phyloP scores from a whole-genome alignment of 2,888 invertebrate genomes.

The Acanthosepion lycidas region DNA sequence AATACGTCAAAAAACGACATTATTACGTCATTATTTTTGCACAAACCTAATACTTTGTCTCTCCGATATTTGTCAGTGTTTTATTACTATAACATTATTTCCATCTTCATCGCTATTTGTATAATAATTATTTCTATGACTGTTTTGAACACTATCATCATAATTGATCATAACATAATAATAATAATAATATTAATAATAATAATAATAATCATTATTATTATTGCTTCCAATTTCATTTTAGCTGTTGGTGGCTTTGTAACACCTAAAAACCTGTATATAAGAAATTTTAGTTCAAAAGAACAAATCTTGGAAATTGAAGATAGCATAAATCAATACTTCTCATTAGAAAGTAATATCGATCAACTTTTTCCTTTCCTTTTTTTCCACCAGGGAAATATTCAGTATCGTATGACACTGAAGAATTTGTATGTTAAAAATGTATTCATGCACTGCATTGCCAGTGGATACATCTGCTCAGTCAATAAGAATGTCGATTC shows the following conservation, averaged over 20 bases:
- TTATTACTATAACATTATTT: too few species aligned
- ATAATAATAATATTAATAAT: too few species aligned
- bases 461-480: background rate
- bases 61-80: too few species aligned
- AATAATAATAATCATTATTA: too few species aligned
- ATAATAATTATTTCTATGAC: too few species aligned
- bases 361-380: background rate
- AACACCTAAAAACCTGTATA: background rate
- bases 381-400: background rate
- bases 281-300: background rate
- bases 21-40: too few species aligned
- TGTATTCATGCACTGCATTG: background rate
- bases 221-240: background rate
- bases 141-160: too few species aligned
- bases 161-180: too few species aligned
- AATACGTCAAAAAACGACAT: too few species aligned
- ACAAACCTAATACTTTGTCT: too few species aligned
- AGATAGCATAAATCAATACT: background rate
- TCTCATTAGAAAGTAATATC: constrained; percentile 15
- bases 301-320: background rate
- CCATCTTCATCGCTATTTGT: too few species aligned
- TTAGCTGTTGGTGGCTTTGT: background rate
- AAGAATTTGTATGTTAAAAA: background rate
- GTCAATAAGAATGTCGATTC: background rate
- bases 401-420: background rate